Base-by-base conservation (phyloP, 2,113 vertebrate species). In the Strigops habroptila region DNA sequence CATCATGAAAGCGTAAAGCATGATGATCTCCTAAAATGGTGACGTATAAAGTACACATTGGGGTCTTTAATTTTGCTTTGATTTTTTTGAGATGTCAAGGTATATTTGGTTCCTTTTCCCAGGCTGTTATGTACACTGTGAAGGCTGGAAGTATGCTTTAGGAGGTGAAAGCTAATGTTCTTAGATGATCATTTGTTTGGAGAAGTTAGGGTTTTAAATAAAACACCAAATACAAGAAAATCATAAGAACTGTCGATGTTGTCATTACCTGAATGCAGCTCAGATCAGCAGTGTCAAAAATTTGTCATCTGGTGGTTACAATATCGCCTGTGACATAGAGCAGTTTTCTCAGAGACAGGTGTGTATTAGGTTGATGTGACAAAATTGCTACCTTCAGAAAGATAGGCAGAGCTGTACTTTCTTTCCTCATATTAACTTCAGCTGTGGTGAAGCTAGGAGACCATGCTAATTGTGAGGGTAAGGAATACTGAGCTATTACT, bases 371-470 rank as follows among this genome's bases (percentile, higher is more conserved):
- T 64, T 94, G 91, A 67, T 95, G 48, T 60, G 74, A 83, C 48
- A 51, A 90, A 96, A 96, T 93, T 96, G 51, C 69, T 88, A 64
- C 91, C 79, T 95, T 88, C 43, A 71, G 91, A 91, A 94, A 88
- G 75, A 82, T 15, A 27, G 68, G 55, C 69, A 83, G 87, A 48
- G 21, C 68, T 75, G 33, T 70, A 4, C 43, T 88, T 88, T 25
- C 8, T 13, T 90, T 83, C 43, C 63, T 77, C 48, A 8, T 41
- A 17, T 55, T 59, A 63, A 52, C 76, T 67, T 81, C 35, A 44
- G 70, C 64, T 70, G 37, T 0, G 0, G 10, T 31, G 73, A 67
- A 55, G 21, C 37, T 74, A 21, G 62, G 51, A 63, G 43, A 63
- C 70, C 17, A 2, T 74, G 73, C 33, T 88, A 74, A 93, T 80